Evolutionary conservation across 2,113 vertebrate species (phyloP).

Genomic region (Accipiter cooperii): DNA sequence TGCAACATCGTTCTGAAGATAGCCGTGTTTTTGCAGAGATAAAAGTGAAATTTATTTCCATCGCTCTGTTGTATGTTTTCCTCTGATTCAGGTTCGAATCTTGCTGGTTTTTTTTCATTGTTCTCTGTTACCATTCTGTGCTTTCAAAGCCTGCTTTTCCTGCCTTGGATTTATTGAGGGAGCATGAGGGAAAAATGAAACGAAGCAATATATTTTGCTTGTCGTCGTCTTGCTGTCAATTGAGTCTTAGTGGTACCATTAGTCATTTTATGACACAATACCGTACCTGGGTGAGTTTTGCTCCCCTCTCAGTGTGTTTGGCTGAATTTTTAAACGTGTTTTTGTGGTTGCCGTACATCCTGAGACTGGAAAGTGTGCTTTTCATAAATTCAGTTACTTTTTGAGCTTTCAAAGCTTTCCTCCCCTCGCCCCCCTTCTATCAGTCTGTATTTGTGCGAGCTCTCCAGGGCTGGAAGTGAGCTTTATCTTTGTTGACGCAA

Average conservation of each 20-base stretch:
- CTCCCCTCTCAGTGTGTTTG: background rate
- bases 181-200: slow-evolving; percentile 18
- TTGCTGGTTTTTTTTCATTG: background rate
- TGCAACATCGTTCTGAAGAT: background rate
- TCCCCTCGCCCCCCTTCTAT: background rate
- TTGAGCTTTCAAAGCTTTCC: background rate
- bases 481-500: background rate
- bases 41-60: background rate
- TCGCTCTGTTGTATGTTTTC: background rate
- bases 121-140: background rate
- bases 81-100: background rate
- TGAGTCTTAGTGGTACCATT: slow-evolving; percentile 6
- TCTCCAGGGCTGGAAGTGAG: background rate
- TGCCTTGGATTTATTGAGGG: background rate
- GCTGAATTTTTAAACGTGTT: background rate
- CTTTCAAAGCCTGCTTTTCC: background rate
- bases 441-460: background rate
- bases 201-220: slow-evolving; percentile 34
- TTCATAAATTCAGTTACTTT: background rate
- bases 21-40: background rate
- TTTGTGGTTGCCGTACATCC: background rate
- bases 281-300: slow-evolving; percentile 1
- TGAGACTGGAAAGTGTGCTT: background rate
- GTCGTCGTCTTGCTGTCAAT: background rate
- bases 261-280: background rate